Conservation (phyloP, 2,888 invertebrate species). For the Augiades crinisus region DNA sequence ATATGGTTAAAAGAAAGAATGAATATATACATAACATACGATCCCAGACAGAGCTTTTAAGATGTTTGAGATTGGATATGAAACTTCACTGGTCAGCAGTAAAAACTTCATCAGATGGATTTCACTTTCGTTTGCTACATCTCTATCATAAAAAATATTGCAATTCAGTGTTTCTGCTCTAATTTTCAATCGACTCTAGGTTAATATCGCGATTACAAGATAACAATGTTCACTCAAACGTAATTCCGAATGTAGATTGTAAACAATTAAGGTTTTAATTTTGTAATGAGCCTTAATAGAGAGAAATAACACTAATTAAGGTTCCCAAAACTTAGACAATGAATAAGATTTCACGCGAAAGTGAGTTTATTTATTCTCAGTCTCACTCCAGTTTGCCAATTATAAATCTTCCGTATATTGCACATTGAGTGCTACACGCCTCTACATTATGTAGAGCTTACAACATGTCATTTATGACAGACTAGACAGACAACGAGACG, state of each 20-base stretch:
- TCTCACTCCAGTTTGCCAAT: constrained; percentile 15
- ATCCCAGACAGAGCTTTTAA: too few relatives aligned
- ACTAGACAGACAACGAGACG: too few relatives aligned
- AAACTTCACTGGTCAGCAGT: too few relatives aligned
- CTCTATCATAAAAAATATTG: too few relatives aligned
- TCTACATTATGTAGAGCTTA: too few relatives aligned
- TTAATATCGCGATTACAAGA: too few relatives aligned
- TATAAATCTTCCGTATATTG: constrained; percentile 27
- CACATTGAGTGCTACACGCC: constrained; percentile 18
- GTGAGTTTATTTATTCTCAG: constrained; percentile 2
- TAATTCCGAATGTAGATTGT: background rate
- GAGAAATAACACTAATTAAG: constrained; percentile 12
- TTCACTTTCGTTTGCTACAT: too few relatives aligned
- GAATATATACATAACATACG: too few relatives aligned
- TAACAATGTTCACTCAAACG: background rate
- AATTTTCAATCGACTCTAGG: background rate
- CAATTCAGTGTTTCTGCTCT: background rate
- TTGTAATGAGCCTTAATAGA: constrained; percentile 6
- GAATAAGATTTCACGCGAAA: constrained; percentile 7
- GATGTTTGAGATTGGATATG: too few relatives aligned
- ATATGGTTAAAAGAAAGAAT: too few relatives aligned
- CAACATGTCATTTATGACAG: too few relatives aligned
- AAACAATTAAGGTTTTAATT: background rate
- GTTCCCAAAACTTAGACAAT: constrained; percentile 14
- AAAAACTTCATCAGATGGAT: too few relatives aligned